Percentiles rank a stretch among this genome's conserved stretches.
Evolutionary conservation across 53 echinoderm and acorn worm genomes (phyloP).

Genomic region (Apostichopus leukothele): DNA sequence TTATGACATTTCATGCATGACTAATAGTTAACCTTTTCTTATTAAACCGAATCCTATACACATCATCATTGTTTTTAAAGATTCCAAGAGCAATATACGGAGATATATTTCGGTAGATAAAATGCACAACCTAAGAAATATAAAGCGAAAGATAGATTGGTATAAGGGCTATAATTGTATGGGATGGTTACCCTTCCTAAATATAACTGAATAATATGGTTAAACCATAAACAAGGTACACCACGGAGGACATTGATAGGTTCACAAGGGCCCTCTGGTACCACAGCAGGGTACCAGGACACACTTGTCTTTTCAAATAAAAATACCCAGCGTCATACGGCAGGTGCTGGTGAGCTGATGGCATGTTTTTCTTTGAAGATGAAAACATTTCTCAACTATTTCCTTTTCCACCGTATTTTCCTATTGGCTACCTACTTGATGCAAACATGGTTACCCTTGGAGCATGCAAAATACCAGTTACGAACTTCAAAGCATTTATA

Average conservation of each 20-base stretch:
- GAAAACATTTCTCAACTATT: not conserved
- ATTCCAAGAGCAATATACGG: no score
- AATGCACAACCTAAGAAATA: no score
- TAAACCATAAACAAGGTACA: not conserved
- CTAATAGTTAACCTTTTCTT: no score
- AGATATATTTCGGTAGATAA: no score
- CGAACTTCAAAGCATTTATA: not conserved
- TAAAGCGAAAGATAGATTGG: no score
- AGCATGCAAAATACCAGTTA: conserved; percentile 8
- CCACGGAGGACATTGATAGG: not conserved
- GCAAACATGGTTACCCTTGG: conserved; percentile 26
- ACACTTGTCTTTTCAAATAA: conserved; percentile 42
- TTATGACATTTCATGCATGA: no score
- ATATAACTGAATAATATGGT: no score
- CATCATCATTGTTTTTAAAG: no score
- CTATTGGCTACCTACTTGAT: conserved; percentile 23
- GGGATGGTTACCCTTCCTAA: no score
- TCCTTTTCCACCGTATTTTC: not conserved
- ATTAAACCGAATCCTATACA: no score
- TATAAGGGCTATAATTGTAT: no score
- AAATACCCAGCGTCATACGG: not conserved
- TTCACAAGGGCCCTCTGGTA: not conserved
- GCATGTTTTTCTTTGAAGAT: conserved; percentile 1
- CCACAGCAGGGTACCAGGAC: conserved; percentile 12
- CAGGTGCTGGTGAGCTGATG: conserved; percentile 35